Percentiles rank a stretch among this genome's conserved stretches.
phyloP scores from a whole-genome alignment of 2,797 vertebrate species.

The Leucoraja ocellata region DNA sequence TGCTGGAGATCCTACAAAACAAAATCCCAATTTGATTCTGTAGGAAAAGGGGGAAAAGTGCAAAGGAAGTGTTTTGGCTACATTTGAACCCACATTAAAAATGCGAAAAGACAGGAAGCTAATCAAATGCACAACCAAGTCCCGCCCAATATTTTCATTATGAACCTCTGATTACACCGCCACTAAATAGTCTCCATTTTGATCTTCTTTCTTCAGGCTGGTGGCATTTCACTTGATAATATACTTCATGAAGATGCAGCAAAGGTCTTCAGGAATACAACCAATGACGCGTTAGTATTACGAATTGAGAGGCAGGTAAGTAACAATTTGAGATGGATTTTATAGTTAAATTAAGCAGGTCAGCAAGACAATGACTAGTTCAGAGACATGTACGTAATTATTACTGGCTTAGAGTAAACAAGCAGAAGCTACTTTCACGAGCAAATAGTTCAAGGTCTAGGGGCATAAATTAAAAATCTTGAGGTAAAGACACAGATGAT shows the following conservation, averaged over 20 bases:
- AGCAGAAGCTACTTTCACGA: no score
- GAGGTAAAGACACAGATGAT: no score
- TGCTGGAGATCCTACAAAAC: background rate
- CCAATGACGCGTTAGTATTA: background rate
- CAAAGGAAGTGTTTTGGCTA: background rate
- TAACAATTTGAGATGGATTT: background rate
- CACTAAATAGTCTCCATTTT: background rate
- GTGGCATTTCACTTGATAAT: slow-evolving; percentile 34
- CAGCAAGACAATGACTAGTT: background rate
- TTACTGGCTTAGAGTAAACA: no score
- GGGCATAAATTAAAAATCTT: no score
- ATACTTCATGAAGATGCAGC: slow-evolving; percentile 18
- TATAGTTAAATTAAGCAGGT: no score
- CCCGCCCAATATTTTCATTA: background rate
- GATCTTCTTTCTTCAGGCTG: slow-evolving; percentile 24
- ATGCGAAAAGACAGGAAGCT: background rate
- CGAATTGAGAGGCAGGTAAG: slow-evolving; percentile 31
- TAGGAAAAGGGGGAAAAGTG: background rate
- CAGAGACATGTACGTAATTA: no score
- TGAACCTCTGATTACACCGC: background rate
- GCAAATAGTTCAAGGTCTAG: no score
- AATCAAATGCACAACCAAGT: background rate
- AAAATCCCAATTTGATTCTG: background rate
- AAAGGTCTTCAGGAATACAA: background rate
- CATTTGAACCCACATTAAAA: background rate